phyloP scores from a whole-genome alignment of 2,888 invertebrate species.

The Hermodice carunculata region DNA sequence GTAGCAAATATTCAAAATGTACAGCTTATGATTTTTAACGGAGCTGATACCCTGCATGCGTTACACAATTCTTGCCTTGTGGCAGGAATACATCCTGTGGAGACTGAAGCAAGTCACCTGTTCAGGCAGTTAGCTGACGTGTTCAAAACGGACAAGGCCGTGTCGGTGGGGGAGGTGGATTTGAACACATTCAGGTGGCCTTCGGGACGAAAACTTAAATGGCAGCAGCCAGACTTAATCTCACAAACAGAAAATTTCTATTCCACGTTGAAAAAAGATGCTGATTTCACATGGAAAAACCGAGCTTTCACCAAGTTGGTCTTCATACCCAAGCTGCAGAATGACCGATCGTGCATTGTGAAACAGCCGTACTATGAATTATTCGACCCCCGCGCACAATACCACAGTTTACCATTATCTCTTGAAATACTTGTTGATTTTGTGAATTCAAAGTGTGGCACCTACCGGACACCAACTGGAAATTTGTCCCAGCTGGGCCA shows the following conservation, averaged over 20 bases:
- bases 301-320: no score
- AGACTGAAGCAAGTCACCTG: neutral
- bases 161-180: neutral
- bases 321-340: neutral
- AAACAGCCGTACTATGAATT: neutral
- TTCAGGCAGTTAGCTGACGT: neutral
- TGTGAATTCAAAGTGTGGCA: slow-evolving; percentile 53
- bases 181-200: neutral
- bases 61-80: no score
- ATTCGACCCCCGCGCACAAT: neutral
- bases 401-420: neutral
- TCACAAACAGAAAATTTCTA: neutral
- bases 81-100: no score
- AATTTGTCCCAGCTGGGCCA: slow-evolving; percentile 45
- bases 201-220: neutral
- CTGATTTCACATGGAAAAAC: no score
- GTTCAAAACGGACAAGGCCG: neutral
- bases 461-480: slow-evolving; percentile 48
- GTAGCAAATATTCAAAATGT: no score
- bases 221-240: neutral
- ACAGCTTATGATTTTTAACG: no score
- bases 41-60: no score
- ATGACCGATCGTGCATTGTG: slow-evolving; percentile 13
- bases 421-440: slow-evolving; percentile 40
- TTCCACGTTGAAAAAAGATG: no score